A percentile compares a stretch with the other conserved stretches of the same genome.
These are phyloP conservation scores for Aphodius granarius DNA, from an alignment of 2,888 invertebrate genomes.

Conservation along the genomic window DNA sequence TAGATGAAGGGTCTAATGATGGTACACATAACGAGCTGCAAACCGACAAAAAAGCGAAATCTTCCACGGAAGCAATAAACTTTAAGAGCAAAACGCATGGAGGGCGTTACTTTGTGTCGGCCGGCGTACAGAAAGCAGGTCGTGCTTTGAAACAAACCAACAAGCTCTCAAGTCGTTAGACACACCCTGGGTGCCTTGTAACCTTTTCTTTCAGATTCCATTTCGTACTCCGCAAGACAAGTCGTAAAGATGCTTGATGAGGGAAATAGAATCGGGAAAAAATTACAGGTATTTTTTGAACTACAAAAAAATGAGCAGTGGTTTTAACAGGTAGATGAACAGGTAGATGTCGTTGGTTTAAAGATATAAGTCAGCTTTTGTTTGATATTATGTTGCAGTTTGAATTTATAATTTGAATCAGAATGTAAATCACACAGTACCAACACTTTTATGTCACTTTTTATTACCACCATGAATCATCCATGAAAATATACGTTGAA, in stretches of 20 bases:
- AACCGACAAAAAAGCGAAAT: neutral
- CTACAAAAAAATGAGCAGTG: neutral
- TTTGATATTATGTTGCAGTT: no score
- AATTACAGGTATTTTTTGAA: neutral
- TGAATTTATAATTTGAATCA: neutral
- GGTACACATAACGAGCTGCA: neutral
- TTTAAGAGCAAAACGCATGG: neutral
- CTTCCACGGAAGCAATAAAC: neutral
- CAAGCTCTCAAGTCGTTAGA: neutral
- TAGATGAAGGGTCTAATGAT: neutral
- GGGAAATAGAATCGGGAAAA: neutral
- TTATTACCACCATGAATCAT: neutral
- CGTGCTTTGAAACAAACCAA: neutral
- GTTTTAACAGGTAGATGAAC: neutral
- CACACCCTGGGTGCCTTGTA: neutral
- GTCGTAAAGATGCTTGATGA: neutral
- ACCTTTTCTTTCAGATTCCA: neutral
- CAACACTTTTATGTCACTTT: neutral
- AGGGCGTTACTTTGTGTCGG: neutral
- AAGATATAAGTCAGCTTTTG: no score
- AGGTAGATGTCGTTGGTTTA: neutral
- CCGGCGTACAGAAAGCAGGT: neutral
- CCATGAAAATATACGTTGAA: neutral
- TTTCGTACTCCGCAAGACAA: neutral
- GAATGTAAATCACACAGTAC: neutral